A percentile compares a stretch with the other conserved stretches of the same genome.
phyloP scores from a whole-genome alignment of 2,113 vertebrate species.

The Zootoca vivipara region DNA sequence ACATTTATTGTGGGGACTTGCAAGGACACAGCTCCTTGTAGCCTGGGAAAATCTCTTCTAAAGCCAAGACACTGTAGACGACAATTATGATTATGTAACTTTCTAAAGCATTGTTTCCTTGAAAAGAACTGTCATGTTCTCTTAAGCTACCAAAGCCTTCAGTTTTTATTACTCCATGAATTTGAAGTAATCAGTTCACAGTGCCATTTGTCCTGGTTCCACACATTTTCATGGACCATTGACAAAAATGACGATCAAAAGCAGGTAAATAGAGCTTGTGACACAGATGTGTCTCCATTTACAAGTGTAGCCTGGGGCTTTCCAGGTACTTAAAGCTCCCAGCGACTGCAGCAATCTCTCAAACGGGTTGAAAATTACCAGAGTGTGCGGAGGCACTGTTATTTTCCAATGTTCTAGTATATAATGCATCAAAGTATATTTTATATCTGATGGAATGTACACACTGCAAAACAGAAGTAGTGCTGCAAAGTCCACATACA shows the following conservation, averaged over 20 bases:
- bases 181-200: slow-evolving; percentile 37
- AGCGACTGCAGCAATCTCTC: neutral
- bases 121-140: slow-evolving; percentile 11
- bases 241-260: slow-evolving; percentile 31
- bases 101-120: slow-evolving; percentile 28
- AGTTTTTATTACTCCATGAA: slow-evolving; percentile 39
- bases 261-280: slow-evolving; percentile 19
- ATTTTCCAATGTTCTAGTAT: slow-evolving; percentile 11
- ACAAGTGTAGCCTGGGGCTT: slow-evolving; percentile 5
- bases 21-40: neutral
- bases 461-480: neutral
- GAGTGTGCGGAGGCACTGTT: neutral
- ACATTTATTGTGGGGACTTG: neutral
- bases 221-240: slow-evolving; percentile 14
- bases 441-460: neutral
- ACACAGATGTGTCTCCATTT: slow-evolving; percentile 2
- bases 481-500: neutral
- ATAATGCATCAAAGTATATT: neutral
- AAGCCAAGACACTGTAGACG: neutral
- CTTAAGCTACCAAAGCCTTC: slow-evolving; percentile 38
- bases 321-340: slow-evolving; percentile 35
- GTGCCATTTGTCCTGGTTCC: slow-evolving; percentile 15
- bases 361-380: neutral
- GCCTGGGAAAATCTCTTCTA: neutral
- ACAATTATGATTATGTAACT: neutral